Evolutionary conservation across 1,140 invertebrate genomes (phyloP).

Genomic region (Elymnias hypermnestra): DNA sequence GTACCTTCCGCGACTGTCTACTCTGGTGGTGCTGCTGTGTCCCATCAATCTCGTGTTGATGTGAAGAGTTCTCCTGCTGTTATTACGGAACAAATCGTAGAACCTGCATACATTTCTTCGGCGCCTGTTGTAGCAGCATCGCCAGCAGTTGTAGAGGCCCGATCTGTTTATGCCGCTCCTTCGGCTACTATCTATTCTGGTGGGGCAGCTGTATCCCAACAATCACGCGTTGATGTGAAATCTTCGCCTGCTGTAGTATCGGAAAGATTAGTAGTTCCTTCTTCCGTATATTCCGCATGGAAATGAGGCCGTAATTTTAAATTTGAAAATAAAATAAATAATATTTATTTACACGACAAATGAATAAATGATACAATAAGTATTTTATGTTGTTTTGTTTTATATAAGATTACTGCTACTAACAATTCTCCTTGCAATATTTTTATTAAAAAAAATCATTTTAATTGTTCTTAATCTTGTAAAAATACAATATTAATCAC

Average conservation of each 20-base stretch:
- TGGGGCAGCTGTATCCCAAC: conserved; percentile 47
- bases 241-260: conserved; percentile 43
- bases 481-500: too few relatives aligned
- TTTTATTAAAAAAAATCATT: too few relatives aligned
- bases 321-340: too few relatives aligned
- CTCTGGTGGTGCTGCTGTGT: conserved; percentile 31
- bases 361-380: neutral
- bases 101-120: conserved; percentile 32
- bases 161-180: conserved; percentile 26
- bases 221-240: conserved; percentile 55
- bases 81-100: conserved; percentile 31
- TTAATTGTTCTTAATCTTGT: too few relatives aligned
- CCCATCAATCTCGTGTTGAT: conserved; percentile 61
- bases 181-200: conserved; percentile 36
- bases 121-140: conserved; percentile 31
- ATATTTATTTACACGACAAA: neutral
- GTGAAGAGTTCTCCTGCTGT: conserved; percentile 46
- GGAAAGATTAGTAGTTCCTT: conserved; percentile 26
- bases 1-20: conserved; percentile 39
- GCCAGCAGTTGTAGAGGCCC: conserved; percentile 36
- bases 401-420: too few relatives aligned
- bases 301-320: too few relatives aligned
- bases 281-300: conserved; percentile 36
- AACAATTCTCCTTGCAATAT: too few relatives aligned
- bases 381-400: neutral